Base-by-base conservation (phyloP, 2,113 vertebrate species). In the Nymphicus hollandicus region DNA sequence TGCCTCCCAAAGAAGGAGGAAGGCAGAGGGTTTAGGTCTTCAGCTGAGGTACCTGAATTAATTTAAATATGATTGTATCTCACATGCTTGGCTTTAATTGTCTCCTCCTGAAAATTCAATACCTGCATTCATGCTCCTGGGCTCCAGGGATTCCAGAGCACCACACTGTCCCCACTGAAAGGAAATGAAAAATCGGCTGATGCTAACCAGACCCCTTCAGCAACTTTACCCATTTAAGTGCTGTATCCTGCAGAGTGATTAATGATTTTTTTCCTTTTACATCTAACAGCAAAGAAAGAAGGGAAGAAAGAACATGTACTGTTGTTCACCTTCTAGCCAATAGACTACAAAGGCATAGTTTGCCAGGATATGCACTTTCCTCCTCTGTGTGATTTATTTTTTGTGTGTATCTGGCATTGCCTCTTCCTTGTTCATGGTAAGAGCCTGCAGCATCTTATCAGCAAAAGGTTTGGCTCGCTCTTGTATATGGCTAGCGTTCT, bases 171-270 rank as follows among this genome's bases (percentile, higher is more conserved):
- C 97, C 97, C 97, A 97, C 89, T 86, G 94, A 97, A 98, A 97
- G 98, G 98, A 98, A 98, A 98, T 98, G 97, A 98, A 98, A 98
- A 97, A 97, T 96, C 79, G 76, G 87, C 92, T 98, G 97, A 98
- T 98, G 96, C 96, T 98, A 96, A 98, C 94, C 98, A 98, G 98
- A 98, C 97, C 96, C 97, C 94, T 97, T 97, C 94, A 97, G 91
- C 96, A 97, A 94, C 93, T 95, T 92, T 91, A 95, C 91, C 95
- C 95, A 95, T 97, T 96, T 96, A 97, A 98, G 96, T 93, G 96
- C 96, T 95, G 96, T 94, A 97, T 97, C 97, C 97, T 97, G 97
- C 94, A 94, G 98, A 65, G 96, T 98, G 97, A 98, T 97, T 98
- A 98, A 98, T 97, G 97, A 94, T 93, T 97, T 98, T 97, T 95